Conservation (phyloP, 2,888 invertebrate genomes). For the Catocala sponsa region DNA sequence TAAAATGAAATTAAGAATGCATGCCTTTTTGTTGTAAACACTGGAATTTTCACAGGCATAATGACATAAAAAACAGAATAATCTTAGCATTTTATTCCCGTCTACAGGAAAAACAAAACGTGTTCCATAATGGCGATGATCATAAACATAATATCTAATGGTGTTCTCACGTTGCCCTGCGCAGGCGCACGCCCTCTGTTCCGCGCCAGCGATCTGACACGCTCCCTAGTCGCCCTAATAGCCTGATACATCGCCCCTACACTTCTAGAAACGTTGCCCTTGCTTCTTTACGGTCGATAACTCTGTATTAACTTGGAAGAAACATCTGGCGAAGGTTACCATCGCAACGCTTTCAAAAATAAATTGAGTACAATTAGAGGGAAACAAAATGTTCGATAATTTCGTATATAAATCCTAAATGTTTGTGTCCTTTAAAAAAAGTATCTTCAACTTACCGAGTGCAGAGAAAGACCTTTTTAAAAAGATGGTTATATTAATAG, state of each 20-base stretch:
- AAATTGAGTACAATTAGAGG: not conserved
- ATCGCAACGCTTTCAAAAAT: not conserved
- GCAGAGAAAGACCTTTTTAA: too few relatives aligned
- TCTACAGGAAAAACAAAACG: conserved; percentile 21
- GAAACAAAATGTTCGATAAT: too few relatives aligned
- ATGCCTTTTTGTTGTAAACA: too few relatives aligned
- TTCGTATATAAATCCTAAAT: too few relatives aligned
- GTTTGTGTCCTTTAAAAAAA: too few relatives aligned
- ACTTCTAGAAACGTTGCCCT: conserved; percentile 64
- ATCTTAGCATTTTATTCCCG: not conserved
- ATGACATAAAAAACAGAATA: too few relatives aligned
- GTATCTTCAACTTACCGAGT: too few relatives aligned
- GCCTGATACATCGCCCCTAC: conserved; percentile 50
- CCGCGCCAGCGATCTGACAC: conserved; percentile 70
- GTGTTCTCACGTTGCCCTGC: conserved; percentile 50
- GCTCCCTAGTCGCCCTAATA: conserved; percentile 76
- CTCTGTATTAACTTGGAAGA: conserved; percentile 13
- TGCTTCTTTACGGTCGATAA: conserved; percentile 39
- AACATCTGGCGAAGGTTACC: conserved; percentile 14
- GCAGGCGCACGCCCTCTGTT: conserved; percentile 63
- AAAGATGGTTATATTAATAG: too few relatives aligned
- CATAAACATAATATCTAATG: conserved; percentile 37
- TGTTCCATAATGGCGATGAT: conserved; percentile 29
- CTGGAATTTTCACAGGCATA: not conserved
- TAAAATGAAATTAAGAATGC: too few relatives aligned